A percentile compares a stretch with the other conserved stretches of the same genome.
phyloP scores from a whole-genome alignment of 2,888 invertebrate species.

The Netelia melanura region DNA sequence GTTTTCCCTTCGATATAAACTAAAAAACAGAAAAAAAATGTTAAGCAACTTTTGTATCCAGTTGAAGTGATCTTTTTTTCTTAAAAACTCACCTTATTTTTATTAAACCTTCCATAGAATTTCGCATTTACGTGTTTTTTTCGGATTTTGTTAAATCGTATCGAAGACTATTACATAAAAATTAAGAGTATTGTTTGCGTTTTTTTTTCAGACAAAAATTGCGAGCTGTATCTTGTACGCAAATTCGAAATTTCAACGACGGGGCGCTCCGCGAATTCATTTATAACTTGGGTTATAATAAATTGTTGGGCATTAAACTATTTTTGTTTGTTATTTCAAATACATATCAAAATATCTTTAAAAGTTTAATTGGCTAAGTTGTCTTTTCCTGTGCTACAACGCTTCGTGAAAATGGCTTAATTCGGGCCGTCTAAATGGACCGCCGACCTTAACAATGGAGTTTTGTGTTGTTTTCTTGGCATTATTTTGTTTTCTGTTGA shows the following conservation, averaged over 20 bases:
- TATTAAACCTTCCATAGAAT: neutral
- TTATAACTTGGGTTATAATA: constrained; percentile 14
- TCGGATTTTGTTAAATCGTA: constrained; percentile 16
- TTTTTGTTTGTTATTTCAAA: constrained; percentile 12
- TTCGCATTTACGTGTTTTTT: neutral
- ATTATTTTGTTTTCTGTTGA: too few species aligned
- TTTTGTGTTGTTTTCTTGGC: too few species aligned
- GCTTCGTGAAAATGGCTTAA: too few species aligned
- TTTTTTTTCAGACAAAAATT: constrained; percentile 14
- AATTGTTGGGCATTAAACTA: constrained; percentile 17
- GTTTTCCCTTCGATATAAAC: constrained; percentile 5
- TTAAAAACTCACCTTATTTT: neutral
- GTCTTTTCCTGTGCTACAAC: neutral
- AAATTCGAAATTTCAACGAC: too few species aligned
- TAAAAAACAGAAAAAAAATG: neutral
- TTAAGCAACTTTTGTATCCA: neutral
- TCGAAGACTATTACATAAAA: constrained; percentile 5
- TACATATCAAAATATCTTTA: neutral
- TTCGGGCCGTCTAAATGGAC: too few species aligned
- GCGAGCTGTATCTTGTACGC: neutral
- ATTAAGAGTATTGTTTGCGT: neutral
- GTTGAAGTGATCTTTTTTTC: constrained; percentile 17
- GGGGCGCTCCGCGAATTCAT: neutral
- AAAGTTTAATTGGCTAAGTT: constrained; percentile 1
- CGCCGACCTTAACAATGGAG: too few species aligned